Evolutionary conservation across 2,113 vertebrate genomes (phyloP).

Genomic region (Nematolebias whitei): DNA sequence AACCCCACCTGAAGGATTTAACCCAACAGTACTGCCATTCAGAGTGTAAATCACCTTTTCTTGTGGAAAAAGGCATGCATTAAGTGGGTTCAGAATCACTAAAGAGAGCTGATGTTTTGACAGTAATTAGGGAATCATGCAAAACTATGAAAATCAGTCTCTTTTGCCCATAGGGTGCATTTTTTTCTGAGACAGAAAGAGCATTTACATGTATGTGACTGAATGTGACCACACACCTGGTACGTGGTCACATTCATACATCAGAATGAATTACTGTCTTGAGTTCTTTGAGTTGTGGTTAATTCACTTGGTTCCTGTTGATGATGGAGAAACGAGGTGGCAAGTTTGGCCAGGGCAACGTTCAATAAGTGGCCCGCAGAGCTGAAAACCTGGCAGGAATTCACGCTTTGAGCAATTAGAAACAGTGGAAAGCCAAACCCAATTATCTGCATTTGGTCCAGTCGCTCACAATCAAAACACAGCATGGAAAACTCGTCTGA

Average conservation of each 20-base stretch:
- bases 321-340: slow-evolving; percentile 1
- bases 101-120: slow-evolving; percentile 60
- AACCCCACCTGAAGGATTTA: slow-evolving; percentile 44
- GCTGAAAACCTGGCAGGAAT: slow-evolving; percentile 35
- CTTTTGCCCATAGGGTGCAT: slow-evolving; percentile 45
- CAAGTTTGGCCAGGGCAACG: slow-evolving; percentile 27
- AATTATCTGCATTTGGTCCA: slow-evolving; percentile 23
- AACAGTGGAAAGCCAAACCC: slow-evolving; percentile 64
- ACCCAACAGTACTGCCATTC: slow-evolving; percentile 41
- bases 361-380: slow-evolving; percentile 36
- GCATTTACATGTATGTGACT: slow-evolving; percentile 4
- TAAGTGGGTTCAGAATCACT: slow-evolving; percentile 39
- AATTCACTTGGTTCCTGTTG: slow-evolving; percentile 7
- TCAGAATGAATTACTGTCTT: background rate
- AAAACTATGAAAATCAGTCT: slow-evolving; percentile 49
- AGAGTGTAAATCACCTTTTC: slow-evolving; percentile 52
- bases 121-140: slow-evolving; percentile 69
- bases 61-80: slow-evolving; percentile 39
- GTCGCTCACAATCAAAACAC: slow-evolving; percentile 58
- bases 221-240: slow-evolving; percentile 36
- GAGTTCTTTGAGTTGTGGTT: background rate
- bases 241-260: slow-evolving; percentile 11
- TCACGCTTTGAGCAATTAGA: slow-evolving; percentile 68
- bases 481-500: slow-evolving; percentile 46
- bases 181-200: slow-evolving; percentile 28